Base-by-base conservation (phyloP, 2,113 vertebrate genomes). In the Passer montanus region DNA sequence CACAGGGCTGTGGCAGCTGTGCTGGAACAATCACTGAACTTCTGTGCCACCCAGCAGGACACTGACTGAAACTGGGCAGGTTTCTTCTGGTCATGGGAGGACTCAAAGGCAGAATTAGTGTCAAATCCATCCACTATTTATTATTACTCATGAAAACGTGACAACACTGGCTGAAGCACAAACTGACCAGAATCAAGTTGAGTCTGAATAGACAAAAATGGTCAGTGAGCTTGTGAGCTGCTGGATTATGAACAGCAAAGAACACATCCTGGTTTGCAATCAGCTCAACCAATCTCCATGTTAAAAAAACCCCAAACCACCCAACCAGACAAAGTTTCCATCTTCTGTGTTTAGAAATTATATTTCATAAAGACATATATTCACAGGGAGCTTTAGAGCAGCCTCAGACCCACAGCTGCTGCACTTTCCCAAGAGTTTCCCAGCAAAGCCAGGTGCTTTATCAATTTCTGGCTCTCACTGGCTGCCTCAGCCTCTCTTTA, bases 401-500 rank as follows among this genome's bases (percentile, higher is more conserved):
- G 46, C 49, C 43, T 50, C 56, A 60, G 33, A 7, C 18, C 35
- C 31, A 27, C 21, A 17, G 33, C 9, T 74, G 67, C 59, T 70
- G 27, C 62, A 46, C 2, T 53, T 76, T 26, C 20, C 41, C 23
- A 3, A 1, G 64, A 33, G 41, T 37, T 78, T 31, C 46, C 60
- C 6, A 44, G 47, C n/a, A 6, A 53, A 72, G 43, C 37, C 13
- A 35, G 52, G 73, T 7, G 63, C 9, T 73, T 67, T 46, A 13
- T 35, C 67, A 3, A 0, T 49, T 4, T 10, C 68, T 74, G 83
- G 13, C 27, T 0, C 8, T 8, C 4, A 7, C 49, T 39, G 67
- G 20, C 35, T 69, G 50, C 33, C 33, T 3, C 80, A n/a, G 2
- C 24, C 53, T n/a, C 30, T 9, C 1, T 60, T 78, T 53, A 53